Conservation (phyloP, 2,113 vertebrate species). For the Butorides virescens region DNA sequence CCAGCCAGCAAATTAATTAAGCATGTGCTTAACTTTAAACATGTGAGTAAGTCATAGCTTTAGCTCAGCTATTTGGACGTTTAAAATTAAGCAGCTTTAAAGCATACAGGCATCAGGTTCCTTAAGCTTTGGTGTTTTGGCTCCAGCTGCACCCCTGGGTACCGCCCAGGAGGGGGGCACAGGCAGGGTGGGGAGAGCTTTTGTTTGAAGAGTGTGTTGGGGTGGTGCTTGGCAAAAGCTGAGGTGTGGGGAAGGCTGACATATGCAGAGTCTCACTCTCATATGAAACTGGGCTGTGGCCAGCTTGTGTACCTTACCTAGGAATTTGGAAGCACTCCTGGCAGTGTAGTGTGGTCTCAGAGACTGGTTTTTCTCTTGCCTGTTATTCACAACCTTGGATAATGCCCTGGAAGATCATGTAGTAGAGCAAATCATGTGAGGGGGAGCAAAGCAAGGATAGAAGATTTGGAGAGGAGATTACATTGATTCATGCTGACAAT, state of each 20-base stretch:
- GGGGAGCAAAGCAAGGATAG: not conserved
- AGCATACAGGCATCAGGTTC: slow-evolving; percentile 1
- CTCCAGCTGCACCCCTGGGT: not conserved
- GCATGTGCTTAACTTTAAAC: slow-evolving; percentile 8
- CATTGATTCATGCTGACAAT: not conserved
- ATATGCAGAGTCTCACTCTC: not conserved
- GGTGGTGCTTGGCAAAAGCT: not conserved
- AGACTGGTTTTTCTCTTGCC: not conserved
- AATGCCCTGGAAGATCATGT: not conserved
- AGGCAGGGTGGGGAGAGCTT: not conserved
- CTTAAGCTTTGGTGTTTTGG: not conserved
- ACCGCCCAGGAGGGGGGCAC: not conserved
- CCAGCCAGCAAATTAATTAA: slow-evolving; percentile 53
- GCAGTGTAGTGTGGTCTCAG: not conserved
- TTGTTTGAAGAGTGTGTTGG: not conserved
- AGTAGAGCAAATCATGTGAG: not conserved
- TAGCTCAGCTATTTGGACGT: not conserved
- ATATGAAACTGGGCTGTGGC: not conserved
- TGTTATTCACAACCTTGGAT: not conserved
- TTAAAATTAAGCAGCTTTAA: slow-evolving; percentile 21
- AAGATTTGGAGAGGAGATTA: not conserved
- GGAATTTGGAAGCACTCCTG: slow-evolving; percentile 28
- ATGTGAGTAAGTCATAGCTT: not conserved
- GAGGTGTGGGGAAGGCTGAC: slow-evolving; percentile 6
- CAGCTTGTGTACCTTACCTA: slow-evolving; percentile 7